Percentiles rank a stretch among this genome's conserved stretches.
phyloP scores from a whole-genome alignment of 2,113 vertebrate genomes.

The Crotalus viridis region DNA sequence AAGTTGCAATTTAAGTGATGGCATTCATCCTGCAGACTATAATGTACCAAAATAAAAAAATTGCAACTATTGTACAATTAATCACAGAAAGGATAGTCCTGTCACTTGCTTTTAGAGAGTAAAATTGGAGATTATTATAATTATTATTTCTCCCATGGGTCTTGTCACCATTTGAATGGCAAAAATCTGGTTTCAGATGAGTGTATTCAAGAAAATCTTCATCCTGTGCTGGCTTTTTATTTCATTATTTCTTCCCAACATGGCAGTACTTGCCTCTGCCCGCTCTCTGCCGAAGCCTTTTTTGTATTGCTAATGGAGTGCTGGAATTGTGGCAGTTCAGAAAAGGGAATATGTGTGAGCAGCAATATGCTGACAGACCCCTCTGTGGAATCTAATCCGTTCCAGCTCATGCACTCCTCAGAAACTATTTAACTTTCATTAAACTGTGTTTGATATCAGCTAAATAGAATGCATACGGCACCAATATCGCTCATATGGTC shows the following conservation, averaged over 20 bases:
- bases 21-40: background rate
- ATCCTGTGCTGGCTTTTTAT: constrained; percentile 40
- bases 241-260: constrained; percentile 78
- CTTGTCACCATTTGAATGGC: constrained; percentile 84
- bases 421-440: constrained; percentile 94
- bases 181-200: constrained; percentile 89
- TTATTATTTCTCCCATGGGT: constrained; percentile 62
- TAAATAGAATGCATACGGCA: constrained; percentile 86
- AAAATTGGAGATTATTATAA: background rate
- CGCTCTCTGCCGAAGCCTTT: constrained; percentile 87
- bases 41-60: background rate
- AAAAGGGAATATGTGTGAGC: constrained; percentile 83
- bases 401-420: constrained; percentile 88
- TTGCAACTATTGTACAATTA: background rate
- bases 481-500: constrained; percentile 86
- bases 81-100: background rate
- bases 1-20: background rate
- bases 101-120: background rate
- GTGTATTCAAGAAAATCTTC: constrained; percentile 76
- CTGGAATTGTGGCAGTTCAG: constrained; percentile 83
- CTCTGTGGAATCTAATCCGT: constrained; percentile 90
- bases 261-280: constrained; percentile 78
- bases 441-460: constrained; percentile 92
- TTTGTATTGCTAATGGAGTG: constrained; percentile 88
- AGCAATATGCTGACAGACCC: constrained; percentile 88